These are phyloP conservation scores for Lasioglossum lativentre DNA, from an alignment of 2,888 invertebrate genomes.

Conservation along the genomic window DNA sequence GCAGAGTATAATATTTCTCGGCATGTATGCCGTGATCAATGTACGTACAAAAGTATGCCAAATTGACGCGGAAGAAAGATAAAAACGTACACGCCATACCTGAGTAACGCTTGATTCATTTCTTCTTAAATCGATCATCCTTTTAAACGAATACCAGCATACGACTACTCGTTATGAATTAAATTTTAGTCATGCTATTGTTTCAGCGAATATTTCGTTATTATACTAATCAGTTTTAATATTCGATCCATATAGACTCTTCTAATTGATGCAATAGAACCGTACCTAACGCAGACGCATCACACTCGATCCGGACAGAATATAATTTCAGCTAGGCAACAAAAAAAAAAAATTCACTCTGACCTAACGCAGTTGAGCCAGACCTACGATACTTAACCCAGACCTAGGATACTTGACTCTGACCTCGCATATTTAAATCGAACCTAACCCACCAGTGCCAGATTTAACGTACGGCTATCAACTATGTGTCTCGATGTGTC, in stretches of 20 bases:
- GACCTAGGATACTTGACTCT: constrained; percentile 6
- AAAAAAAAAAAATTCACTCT: neutral
- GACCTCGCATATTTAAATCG: neutral
- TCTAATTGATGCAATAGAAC: neutral
- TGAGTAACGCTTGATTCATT: neutral
- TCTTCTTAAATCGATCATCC: too few species aligned
- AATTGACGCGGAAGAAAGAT: neutral
- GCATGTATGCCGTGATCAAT: neutral
- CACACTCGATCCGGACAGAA: neutral
- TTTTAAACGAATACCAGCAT: too few species aligned
- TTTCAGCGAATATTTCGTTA: too few species aligned
- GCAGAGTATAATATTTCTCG: neutral
- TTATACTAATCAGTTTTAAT: too few species aligned
- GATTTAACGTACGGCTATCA: neutral
- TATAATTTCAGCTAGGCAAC: neutral
- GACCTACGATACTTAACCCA: constrained; percentile 4
- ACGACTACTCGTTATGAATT: too few species aligned
- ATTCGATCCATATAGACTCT: too few species aligned
- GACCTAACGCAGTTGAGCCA: neutral
- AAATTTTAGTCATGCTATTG: too few species aligned
- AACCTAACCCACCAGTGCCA: neutral
- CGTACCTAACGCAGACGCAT: neutral
- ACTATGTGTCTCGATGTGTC: neutral
- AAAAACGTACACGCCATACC: neutral
- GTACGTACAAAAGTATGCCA: neutral